Evolutionary conservation across 2,888 invertebrate species (phyloP), one percentile per base, ranked within the genome.

Genomic region (Sialis lutaria): DNA sequence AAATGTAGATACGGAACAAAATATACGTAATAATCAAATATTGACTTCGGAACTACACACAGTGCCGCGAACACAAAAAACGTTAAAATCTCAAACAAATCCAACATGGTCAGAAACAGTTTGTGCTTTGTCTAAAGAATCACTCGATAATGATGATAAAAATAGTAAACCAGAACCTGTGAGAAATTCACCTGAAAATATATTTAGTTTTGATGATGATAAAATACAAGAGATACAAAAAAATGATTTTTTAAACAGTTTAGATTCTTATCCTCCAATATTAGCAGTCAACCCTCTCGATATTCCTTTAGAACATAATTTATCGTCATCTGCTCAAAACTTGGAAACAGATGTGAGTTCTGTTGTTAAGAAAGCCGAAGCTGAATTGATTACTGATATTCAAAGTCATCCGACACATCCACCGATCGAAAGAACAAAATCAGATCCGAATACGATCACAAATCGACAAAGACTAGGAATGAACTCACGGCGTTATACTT

Each of bases 391-490:
- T 42, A 12, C 42, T 4, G 31, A 22, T 10, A 5, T 37, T 37
- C 37, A n/a, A 7, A 10, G 6, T 7, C 42, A 47, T 31, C 42
- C 30, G 33, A 33, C 41, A 6, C 85, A 82, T 58, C 75, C 79
- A 30, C 80, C 82, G 1, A 83, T 86, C 0, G 87, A 86, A 61
- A 73, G 88, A 51, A 88, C 88, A 5, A 88, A 87, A 61, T 87
- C 87, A 56, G 88, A 89, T 68, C 88, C 88, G 0, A 86, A 86
- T 60, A 81, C 80, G 33, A 67, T 82, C 45, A 82, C 85, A 0
- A 77, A 78, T 55, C 71, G 85, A 48, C 79, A 81, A 50, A 72
- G 83, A 10, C 68, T 84, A 46, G 81, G 77, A 49, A 82, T 80
- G 5, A 82, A 74, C 57, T 78, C 79, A 4, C 73, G 85, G n/a